These are phyloP conservation scores for Flabesymbios commensalis DNA, from an alignment of 2,888 invertebrate genomes.

Conservation along the genomic window DNA sequence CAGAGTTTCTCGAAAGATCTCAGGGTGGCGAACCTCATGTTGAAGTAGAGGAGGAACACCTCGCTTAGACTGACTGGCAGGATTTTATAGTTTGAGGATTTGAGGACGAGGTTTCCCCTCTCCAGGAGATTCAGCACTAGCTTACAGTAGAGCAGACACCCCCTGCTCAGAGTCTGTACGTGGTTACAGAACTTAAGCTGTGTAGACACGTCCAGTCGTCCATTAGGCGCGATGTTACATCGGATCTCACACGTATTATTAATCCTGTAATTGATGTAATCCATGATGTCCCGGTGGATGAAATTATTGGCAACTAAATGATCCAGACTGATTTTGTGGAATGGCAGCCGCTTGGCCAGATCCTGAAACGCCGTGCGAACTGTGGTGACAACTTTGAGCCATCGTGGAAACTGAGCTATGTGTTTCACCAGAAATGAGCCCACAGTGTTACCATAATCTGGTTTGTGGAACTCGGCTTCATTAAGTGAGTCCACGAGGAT, in stretches of 20 bases:
- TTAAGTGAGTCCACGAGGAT: constrained; percentile 90
- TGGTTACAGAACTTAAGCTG: constrained; percentile 75
- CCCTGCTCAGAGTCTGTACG: constrained; percentile 76
- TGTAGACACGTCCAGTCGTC: constrained; percentile 45
- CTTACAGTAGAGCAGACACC: constrained; percentile 90
- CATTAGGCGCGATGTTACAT: constrained; percentile 68
- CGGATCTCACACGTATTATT: constrained; percentile 81
- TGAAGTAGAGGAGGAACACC: constrained; percentile 88
- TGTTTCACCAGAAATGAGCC: constrained; percentile 85
- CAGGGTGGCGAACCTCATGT: constrained; percentile 84
- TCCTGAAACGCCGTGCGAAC: constrained; percentile 83
- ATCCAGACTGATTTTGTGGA: constrained; percentile 64
- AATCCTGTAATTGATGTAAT: constrained; percentile 83
- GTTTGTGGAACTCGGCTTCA: constrained; percentile 94
- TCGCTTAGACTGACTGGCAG: constrained; percentile 59
- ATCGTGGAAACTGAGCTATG: constrained; percentile 78
- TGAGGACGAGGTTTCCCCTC: constrained; percentile 86
- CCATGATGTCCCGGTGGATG: constrained; percentile 72
- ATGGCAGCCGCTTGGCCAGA: constrained; percentile 81
- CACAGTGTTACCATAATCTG: constrained; percentile 91
- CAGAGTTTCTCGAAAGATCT: constrained; percentile 84
- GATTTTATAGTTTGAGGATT: constrained; percentile 87
- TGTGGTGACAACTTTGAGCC: constrained; percentile 88
- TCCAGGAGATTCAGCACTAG: constrained; percentile 89
- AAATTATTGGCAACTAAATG: constrained; percentile 41